Percentiles rank a stretch among this genome's conserved stretches.
phyloP scores from a whole-genome alignment of 2,113 vertebrate genomes.

The Cnemophilus loriae region DNA sequence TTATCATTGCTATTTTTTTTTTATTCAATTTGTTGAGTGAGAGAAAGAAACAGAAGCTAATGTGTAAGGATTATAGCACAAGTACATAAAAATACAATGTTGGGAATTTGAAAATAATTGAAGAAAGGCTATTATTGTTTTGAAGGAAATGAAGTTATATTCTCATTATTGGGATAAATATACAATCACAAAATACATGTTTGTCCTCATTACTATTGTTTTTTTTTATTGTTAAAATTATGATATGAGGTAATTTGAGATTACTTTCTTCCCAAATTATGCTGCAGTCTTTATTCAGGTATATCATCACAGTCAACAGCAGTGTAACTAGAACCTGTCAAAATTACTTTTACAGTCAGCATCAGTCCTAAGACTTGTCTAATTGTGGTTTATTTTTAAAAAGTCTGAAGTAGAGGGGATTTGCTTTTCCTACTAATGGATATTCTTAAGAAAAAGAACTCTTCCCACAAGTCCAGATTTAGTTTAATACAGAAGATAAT shows the following conservation, averaged over 20 bases:
- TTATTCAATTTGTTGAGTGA: neutral
- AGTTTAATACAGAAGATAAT: neutral
- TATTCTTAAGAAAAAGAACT: neutral
- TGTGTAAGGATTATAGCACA: conserved; percentile 1
- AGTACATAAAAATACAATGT: conserved; percentile 7
- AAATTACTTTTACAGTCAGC: neutral
- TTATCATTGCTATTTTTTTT: neutral
- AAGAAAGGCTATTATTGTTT: neutral
- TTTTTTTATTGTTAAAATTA: neutral
- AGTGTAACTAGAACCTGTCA: neutral
- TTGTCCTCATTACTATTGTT: neutral
- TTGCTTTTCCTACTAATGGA: neutral
- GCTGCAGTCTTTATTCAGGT: neutral
- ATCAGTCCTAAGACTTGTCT: neutral
- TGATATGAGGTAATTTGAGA: neutral
- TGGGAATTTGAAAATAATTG: conserved; percentile 37
- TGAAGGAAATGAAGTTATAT: conserved; percentile 26
- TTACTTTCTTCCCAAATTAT: neutral
- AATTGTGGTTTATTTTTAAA: neutral
- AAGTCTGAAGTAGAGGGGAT: neutral
- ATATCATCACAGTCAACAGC: neutral
- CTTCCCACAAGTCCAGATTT: neutral
- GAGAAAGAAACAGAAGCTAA: neutral
- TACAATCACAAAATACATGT: neutral
- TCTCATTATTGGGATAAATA: conserved; percentile 5